Conservation (phyloP, 1,140 invertebrate species). For the Microplitis demolitor region DNA sequence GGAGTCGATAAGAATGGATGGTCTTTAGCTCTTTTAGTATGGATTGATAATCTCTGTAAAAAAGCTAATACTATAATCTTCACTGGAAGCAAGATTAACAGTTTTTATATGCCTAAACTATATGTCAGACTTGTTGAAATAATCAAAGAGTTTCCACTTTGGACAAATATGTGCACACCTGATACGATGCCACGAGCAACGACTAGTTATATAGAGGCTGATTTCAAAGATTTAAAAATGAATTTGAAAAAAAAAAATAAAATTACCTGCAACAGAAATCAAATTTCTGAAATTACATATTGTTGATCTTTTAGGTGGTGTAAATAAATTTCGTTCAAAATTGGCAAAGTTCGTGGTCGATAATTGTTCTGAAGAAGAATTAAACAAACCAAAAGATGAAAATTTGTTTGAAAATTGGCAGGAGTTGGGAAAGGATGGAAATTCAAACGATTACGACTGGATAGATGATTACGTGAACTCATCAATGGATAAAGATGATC, state of each 20-base stretch:
- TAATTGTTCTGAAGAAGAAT: neutral
- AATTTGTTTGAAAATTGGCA: neutral
- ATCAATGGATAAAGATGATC: neutral
- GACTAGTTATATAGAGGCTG: neutral
- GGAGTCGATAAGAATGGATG: too few relatives aligned
- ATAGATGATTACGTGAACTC: neutral
- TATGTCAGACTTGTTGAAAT: neutral
- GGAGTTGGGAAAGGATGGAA: neutral
- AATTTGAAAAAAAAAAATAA: too few relatives aligned
- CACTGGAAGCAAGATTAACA: neutral
- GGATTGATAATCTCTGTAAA: too few relatives aligned
- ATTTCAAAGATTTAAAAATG: too few relatives aligned
- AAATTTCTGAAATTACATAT: too few relatives aligned
- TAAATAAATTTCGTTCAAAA: neutral
- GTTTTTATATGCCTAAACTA: neutral
- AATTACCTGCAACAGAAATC: too few relatives aligned
- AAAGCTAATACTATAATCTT: too few relatives aligned
- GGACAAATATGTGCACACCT: neutral
- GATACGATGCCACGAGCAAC: neutral
- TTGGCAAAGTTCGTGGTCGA: neutral
- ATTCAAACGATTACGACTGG: neutral
- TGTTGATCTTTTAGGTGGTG: too few relatives aligned
- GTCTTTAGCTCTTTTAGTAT: too few relatives aligned
- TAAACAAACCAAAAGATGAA: neutral
- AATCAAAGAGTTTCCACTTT: neutral